These are phyloP conservation scores for Pseudococcus longispinus DNA, from an alignment of 2,888 invertebrate species.

Conservation along the genomic window DNA sequence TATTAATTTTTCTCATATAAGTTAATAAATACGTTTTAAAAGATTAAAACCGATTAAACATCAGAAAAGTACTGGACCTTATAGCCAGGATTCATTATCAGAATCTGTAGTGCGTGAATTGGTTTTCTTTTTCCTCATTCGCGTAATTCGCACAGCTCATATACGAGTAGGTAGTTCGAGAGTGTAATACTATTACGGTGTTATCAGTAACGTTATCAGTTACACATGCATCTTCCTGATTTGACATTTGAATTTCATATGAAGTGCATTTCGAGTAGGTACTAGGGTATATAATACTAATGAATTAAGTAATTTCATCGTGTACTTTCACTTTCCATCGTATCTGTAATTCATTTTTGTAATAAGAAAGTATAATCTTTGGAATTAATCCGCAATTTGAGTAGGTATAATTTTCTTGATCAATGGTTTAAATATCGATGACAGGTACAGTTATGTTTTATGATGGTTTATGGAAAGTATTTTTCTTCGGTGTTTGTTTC, in stretches of 20 bases:
- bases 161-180: neutral
- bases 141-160: neutral
- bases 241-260: constrained; percentile 39
- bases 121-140: constrained; percentile 35
- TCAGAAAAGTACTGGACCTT: constrained; percentile 27
- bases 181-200: neutral
- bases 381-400: neutral
- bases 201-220: constrained; percentile 32
- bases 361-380: neutral
- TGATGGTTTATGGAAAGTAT: neutral
- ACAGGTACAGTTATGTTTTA: neutral
- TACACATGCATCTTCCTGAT: constrained; percentile 34
- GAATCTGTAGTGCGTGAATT: constrained; percentile 24
- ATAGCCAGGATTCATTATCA: constrained; percentile 10
- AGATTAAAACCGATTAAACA: constrained; percentile 9
- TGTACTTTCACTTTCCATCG: constrained; percentile 17
- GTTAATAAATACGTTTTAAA: neutral
- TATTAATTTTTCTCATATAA: neutral
- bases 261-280: neutral
- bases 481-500: no score
- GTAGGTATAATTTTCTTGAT: constrained; percentile 15
- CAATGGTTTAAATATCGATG: constrained; percentile 23
- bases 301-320: neutral
- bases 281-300: neutral
- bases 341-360: neutral